Conservation (phyloP, 2,888 invertebrate genomes). For the Melanotus villosus region DNA sequence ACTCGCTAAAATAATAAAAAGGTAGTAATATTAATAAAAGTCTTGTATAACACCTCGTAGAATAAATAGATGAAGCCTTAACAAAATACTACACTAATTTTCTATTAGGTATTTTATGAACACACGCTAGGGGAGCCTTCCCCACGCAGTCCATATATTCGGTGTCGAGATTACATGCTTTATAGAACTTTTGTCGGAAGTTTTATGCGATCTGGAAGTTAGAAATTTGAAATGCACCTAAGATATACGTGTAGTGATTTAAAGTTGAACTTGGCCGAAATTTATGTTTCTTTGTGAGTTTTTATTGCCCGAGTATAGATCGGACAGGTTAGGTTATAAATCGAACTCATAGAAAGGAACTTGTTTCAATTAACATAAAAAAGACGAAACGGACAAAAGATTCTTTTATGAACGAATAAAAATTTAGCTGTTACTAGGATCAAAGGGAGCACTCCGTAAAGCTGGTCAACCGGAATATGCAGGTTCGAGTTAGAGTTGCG, state of each 20-base stretch:
- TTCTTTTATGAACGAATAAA: conserved; percentile 26
- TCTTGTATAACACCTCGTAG: neutral
- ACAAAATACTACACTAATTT: conserved; percentile 11
- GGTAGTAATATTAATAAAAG: too few relatives aligned
- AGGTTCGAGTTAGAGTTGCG: neutral
- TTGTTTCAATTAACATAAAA: conserved; percentile 33
- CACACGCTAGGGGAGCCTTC: neutral
- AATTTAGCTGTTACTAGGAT: conserved; percentile 15
- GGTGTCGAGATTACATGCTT: conserved; percentile 22
- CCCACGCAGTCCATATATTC: conserved; percentile 17
- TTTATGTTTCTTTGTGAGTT: conserved; percentile 12
- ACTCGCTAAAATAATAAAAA: too few relatives aligned
- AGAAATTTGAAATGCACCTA: conserved; percentile 17
- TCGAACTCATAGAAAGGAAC: conserved; percentile 6
- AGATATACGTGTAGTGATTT: conserved; percentile 13
- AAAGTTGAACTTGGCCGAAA: conserved; percentile 5
- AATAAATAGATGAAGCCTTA: neutral
- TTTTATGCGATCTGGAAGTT: conserved; percentile 18
- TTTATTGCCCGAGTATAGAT: conserved; percentile 22
- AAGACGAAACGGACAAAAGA: conserved; percentile 24
- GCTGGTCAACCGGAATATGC: conserved; percentile 28
- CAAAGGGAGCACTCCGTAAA: conserved; percentile 18
- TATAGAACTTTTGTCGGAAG: conserved; percentile 21
- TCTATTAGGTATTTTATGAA: conserved; percentile 10
- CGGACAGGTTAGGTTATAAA: conserved; percentile 13